These are phyloP conservation scores for Monomorium pharaonis DNA, from an alignment of 1,140 invertebrate species.

Conservation along the genomic window DNA sequence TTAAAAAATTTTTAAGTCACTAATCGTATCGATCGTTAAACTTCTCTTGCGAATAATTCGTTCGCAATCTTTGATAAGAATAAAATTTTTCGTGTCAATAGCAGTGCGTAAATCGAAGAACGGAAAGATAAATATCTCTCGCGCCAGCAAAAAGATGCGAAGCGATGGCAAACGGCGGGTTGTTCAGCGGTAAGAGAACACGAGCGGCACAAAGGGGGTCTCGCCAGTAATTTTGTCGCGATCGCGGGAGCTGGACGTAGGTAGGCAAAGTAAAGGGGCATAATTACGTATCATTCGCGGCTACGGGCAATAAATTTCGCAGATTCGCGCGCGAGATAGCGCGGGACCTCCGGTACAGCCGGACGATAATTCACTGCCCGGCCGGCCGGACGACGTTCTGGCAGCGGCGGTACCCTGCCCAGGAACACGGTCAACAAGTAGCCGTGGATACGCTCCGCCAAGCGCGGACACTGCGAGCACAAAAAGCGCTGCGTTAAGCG, in stretches of 20 bases:
- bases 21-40: background rate
- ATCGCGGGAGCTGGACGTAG: conserved; percentile 13
- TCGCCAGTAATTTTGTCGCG: conserved; percentile 23
- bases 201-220: background rate
- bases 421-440: conserved; percentile 80
- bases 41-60: background rate
- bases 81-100: background rate
- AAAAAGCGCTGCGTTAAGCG: conserved; percentile 72
- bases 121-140: conserved; percentile 39
- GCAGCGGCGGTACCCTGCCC: conserved; percentile 60
- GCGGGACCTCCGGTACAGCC: conserved; percentile 58
- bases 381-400: conserved; percentile 51
- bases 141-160: background rate
- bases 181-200: background rate
- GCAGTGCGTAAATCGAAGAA: background rate
- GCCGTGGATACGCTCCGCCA: conserved; percentile 72
- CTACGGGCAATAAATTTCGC: conserved; percentile 79
- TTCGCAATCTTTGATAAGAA: conserved; percentile 18
- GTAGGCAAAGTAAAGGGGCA: conserved; percentile 72
- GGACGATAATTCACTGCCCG: conserved; percentile 78
- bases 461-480: conserved; percentile 58
- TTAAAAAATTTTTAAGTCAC: background rate
- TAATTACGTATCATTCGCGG: conserved; percentile 82
- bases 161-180: background rate
- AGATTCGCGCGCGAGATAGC: conserved; percentile 79